Base-by-base conservation (phyloP, 2,888 invertebrate genomes). In the Dendrolimus pini region DNA sequence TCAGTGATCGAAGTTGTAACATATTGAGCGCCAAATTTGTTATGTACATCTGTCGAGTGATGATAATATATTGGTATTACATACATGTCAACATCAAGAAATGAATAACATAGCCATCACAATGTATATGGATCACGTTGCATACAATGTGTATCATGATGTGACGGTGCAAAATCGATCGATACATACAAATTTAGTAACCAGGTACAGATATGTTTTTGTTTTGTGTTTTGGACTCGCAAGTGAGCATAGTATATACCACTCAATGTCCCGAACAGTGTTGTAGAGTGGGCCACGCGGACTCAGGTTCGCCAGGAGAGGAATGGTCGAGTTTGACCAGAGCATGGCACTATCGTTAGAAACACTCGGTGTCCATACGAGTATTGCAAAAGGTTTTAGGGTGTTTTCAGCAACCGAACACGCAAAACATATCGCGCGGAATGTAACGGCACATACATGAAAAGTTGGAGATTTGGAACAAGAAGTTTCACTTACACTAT, bases 141-240 rank as follows among this genome's bases (percentile, higher is more conserved):
- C 65, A 67, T 60, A 64, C 54, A 57, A 64, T 69, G 80, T 83
- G 83, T 86, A 80, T 86, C 78, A 84, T 86, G 89, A 87, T 89
- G 88, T 89, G 84, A 89, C 91, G 92, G 93, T 93, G 93, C 93
- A 93, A 93, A 93, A 93, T 93, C 92, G 92, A 90, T 88, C 86
- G 80, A 80, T 79, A 83, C 80, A 85, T 85, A 85, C 83, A 82
- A 76, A 77, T 84, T 82, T 83, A 67, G 72, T 68, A 66, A 67
- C 72, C 65, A 70, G 73, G 72, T 68, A 75, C 67, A 47, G 12
- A 9, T 47, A 12, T 47, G 47, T 47, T 47, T 47, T 47, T 47
- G 47, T 76, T 77, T 83, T 78, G 72, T 80, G 75, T 81, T 64
- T 75, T 75, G 78, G 80, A 78, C 73, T 76, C 77, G 81, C 78